Evolutionary conservation across 2,113 vertebrate genomes (phyloP).

Genomic region (Salvelinus sp.): DNA sequence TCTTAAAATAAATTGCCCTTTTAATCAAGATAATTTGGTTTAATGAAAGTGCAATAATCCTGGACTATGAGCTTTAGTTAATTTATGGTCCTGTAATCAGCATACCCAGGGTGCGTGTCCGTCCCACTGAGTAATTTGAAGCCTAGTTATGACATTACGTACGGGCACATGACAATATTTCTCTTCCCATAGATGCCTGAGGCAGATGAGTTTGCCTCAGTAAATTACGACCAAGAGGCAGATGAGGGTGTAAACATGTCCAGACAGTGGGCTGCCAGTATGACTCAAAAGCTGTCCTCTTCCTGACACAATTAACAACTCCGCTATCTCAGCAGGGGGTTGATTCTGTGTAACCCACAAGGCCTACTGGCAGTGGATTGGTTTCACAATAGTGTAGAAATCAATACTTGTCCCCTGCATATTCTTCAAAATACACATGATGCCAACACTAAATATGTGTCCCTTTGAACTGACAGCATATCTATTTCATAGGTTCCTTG

Average conservation of each 20-base stretch:
- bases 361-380: neutral
- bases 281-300: neutral
- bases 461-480: neutral
- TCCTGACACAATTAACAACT: neutral
- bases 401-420: too few relatives aligned
- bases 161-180: too few relatives aligned
- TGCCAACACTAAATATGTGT: neutral
- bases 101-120: too few relatives aligned
- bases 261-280: neutral
- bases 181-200: neutral
- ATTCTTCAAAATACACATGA: too few relatives aligned
- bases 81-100: too few relatives aligned
- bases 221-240: slow-evolving; percentile 23
- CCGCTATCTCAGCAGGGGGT: neutral
- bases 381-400: neutral
- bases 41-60: too few relatives aligned
- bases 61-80: too few relatives aligned
- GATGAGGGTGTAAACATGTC: slow-evolving; percentile 11
- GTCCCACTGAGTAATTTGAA: too few relatives aligned
- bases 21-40: too few relatives aligned
- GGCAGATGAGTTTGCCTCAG: slow-evolving; percentile 22
- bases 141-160: too few relatives aligned
- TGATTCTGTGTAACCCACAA: neutral
- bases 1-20: too few relatives aligned
- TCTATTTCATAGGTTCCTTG: neutral